A percentile compares a stretch with the other conserved stretches of the same genome.
phyloP scores from a whole-genome alignment of 1,140 invertebrate species.

The Drosophila jambulina region DNA sequence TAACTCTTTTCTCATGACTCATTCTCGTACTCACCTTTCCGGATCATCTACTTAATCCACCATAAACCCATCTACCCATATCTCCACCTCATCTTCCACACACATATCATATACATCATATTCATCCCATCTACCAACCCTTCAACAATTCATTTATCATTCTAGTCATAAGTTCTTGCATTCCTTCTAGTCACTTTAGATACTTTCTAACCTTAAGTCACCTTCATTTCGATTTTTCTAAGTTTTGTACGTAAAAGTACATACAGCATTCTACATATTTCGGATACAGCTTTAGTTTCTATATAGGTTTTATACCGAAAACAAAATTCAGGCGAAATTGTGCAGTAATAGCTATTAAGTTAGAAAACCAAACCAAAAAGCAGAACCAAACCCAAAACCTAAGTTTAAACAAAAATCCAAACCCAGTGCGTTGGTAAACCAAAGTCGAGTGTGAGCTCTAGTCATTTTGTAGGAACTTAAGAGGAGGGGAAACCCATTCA shows the following conservation, averaged over 20 bases:
- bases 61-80: constrained; percentile 7
- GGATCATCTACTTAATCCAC: neutral
- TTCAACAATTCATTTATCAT: neutral
- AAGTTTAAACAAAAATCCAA: constrained; percentile 60
- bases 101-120: constrained; percentile 6
- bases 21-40: constrained; percentile 16
- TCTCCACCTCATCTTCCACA: neutral
- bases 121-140: neutral
- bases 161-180: constrained; percentile 50
- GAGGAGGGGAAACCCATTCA: too few relatives aligned
- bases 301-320: constrained; percentile 48
- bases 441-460: constrained; percentile 84
- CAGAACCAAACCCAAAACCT: constrained; percentile 48
- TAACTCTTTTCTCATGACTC: constrained; percentile 21
- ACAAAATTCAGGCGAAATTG: constrained; percentile 83
- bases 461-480: constrained; percentile 76
- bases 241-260: constrained; percentile 21
- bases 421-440: constrained; percentile 52
- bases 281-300: constrained; percentile 57
- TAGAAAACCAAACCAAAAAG: constrained; percentile 32
- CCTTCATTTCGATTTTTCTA: constrained; percentile 37
- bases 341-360: constrained; percentile 83
- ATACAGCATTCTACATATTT: constrained; percentile 43
- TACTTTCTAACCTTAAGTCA: constrained; percentile 23
- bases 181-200: constrained; percentile 49